Conservation (phyloP, 2,888 invertebrate genomes). For the Corythucha ciliata region DNA sequence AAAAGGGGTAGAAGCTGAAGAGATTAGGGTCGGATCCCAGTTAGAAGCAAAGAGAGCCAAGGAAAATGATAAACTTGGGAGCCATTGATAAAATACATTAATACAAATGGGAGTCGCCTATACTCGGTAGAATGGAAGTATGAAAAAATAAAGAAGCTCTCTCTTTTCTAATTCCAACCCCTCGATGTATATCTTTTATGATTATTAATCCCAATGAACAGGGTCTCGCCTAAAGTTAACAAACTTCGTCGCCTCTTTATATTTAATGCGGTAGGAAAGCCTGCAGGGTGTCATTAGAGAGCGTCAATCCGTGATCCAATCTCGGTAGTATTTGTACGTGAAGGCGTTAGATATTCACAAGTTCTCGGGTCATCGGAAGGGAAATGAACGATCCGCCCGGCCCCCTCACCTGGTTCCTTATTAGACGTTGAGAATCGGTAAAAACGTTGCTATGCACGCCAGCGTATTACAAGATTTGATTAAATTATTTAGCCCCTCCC, state of each 20-base stretch:
- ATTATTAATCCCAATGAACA: slow-evolving; percentile 35
- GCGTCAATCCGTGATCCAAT: too few species aligned
- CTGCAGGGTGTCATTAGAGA: slow-evolving; percentile 21
- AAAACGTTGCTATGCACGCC: too few species aligned
- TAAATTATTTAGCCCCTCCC: too few species aligned
- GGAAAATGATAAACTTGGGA: slow-evolving; percentile 38
- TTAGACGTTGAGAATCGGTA: too few species aligned
- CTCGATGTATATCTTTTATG: slow-evolving; percentile 35
- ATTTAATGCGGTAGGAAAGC: slow-evolving; percentile 28
- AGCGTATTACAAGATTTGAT: too few species aligned
- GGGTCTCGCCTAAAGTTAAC: slow-evolving; percentile 31
- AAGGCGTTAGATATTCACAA: too few species aligned
- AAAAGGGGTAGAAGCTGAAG: slow-evolving; percentile 2
- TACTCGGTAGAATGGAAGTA: slow-evolving; percentile 37
- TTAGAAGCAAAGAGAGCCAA: slow-evolving; percentile 27
- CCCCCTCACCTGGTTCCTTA: too few species aligned
- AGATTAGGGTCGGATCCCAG: slow-evolving; percentile 13
- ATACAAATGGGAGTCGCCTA: slow-evolving; percentile 38
- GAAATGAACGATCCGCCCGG: too few species aligned
- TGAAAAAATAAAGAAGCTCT: slow-evolving; percentile 38
- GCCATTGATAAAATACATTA: slow-evolving; percentile 39
- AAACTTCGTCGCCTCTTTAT: slow-evolving; percentile 30
- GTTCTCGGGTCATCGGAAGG: too few species aligned
- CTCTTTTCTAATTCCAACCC: slow-evolving; percentile 34
- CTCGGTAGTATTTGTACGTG: too few species aligned